Percentiles rank a stretch among this genome's conserved stretches.
phyloP scores from a whole-genome alignment of 1,140 invertebrate genomes.

The Leptopilina clavipes region DNA sequence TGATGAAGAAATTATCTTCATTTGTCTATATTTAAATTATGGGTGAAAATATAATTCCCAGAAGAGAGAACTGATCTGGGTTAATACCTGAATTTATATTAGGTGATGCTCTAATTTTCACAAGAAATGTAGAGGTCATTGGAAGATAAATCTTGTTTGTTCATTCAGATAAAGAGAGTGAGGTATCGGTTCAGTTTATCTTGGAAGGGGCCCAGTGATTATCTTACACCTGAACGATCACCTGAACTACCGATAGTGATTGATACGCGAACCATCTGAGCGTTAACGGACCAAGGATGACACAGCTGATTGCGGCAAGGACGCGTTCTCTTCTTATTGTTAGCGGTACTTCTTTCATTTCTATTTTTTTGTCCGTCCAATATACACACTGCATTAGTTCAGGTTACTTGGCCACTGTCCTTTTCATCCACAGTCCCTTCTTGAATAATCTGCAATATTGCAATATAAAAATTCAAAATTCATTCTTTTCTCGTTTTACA shows the following conservation, averaged over 20 bases:
- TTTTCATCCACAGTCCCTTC: constrained; percentile 4
- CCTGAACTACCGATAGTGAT: constrained; percentile 71
- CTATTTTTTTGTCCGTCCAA: constrained; percentile 55
- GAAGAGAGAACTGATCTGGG: too few relatives aligned
- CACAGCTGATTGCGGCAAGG: constrained; percentile 72
- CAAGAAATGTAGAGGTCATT: too few relatives aligned
- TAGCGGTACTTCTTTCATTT: constrained; percentile 69
- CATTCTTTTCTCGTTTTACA: too few relatives aligned
- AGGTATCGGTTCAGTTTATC: constrained; percentile 54
- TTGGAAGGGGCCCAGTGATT: constrained; percentile 65
- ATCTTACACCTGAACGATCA: constrained; percentile 69
- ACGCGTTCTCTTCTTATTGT: constrained; percentile 66
- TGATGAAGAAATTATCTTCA: too few relatives aligned
- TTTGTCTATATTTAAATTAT: too few relatives aligned
- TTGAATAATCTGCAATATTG: too few relatives aligned
- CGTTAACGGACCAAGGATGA: constrained; percentile 73
- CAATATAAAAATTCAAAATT: too few relatives aligned
- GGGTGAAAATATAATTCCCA: too few relatives aligned
- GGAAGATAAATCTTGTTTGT: constrained; percentile 63
- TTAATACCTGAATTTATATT: too few relatives aligned
- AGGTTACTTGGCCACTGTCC: constrained; percentile 70
- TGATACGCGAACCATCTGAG: constrained; percentile 68
- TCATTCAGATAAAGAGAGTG: constrained; percentile 57
- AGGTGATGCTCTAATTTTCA: too few relatives aligned
- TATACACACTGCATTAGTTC: constrained; percentile 52